A percentile compares a stretch with the other conserved stretches of the same genome.
These are phyloP conservation scores for Leptoteleia sp. DNA, from an alignment of 1,140 invertebrate species.

Conservation along the genomic window DNA sequence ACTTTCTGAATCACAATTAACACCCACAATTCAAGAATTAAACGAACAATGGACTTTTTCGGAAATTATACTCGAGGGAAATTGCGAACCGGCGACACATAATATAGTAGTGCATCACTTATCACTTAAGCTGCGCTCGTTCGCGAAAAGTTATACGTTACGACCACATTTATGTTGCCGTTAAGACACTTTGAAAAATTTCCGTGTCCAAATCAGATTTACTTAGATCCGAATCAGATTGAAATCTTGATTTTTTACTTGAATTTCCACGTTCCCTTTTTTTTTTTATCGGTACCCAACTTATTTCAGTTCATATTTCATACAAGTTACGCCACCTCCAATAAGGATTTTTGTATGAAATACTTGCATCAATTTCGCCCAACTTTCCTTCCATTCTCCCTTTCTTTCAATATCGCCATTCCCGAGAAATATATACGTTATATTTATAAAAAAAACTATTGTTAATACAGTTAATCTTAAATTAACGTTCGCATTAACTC, in stretches of 20 bases:
- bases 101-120: conserved; percentile 58
- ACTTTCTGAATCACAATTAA: no score
- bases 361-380: neutral
- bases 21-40: no score
- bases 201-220: conserved; percentile 41
- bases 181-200: conserved; percentile 44
- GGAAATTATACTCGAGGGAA: conserved; percentile 46
- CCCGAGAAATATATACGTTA: no score
- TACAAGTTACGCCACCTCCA: neutral
- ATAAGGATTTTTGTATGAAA: neutral
- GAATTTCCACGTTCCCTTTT: conserved; percentile 2
- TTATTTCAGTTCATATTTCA: conserved; percentile 24
- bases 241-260: conserved; percentile 40
- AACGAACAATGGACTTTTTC: conserved; percentile 16
- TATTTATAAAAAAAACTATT: no score
- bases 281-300: conserved; percentile 10
- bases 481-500: conserved; percentile 9
- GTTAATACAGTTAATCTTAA: conserved; percentile 13
- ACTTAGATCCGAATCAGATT: conserved; percentile 38
- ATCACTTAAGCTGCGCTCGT: conserved; percentile 52
- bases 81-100: conserved; percentile 35
- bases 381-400: neutral
- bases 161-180: conserved; percentile 32
- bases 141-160: conserved; percentile 48
- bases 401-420: no score